Base-by-base conservation (phyloP, 2,797 vertebrate genomes). In the Acropternis orthonyx region DNA sequence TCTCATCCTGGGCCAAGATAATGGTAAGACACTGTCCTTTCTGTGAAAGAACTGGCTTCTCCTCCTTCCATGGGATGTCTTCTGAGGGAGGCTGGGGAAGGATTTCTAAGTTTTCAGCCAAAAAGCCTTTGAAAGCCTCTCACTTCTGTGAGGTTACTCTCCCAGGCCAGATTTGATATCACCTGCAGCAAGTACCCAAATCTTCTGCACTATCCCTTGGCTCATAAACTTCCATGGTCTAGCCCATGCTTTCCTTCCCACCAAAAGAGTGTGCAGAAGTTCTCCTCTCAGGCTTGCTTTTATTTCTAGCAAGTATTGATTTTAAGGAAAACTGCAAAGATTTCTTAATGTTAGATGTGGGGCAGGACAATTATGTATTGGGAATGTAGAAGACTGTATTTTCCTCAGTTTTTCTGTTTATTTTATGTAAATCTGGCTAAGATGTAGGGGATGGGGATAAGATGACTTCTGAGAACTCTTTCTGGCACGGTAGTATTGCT, bases 1-100 rank as follows among this genome's bases (percentile, higher is more conserved):
- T 7, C 98, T 99, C 91, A 99, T 99, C 95, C 97, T 99, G 74
- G 99, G 99, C 94, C 99, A 99, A 97, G 99, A 99, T 96, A 99
- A 99, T 89, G 99, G 99, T 99, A 98, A 98, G 97, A 55, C 52
- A 32, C 16, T 43, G 6, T 49, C 37, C 52, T 36, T 73, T 81
- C 75, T 77, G 41, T 81, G 51, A 76, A 81, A n/a, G 58, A 91
- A 72, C 39, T 20, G 24, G 18, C 52, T 85, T 65, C 48, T 69
- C 23, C 44, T 93, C 28, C 37, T 92, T 88, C 30, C 23, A 10
- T 5, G 36, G 27, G 28, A 34, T 37, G 17, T 21, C 16, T 52
- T 72, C 54, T 56, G 67, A 28, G 18, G 55, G 49, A 92, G 23
- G 32, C 12, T 73, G 34, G 21, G 66, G 48, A 73, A 66, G 34